Percentiles rank a stretch among this genome's conserved stretches.
Evolutionary conservation across 2,888 invertebrate species (phyloP).

Genomic region (Anticlea derivata): DNA sequence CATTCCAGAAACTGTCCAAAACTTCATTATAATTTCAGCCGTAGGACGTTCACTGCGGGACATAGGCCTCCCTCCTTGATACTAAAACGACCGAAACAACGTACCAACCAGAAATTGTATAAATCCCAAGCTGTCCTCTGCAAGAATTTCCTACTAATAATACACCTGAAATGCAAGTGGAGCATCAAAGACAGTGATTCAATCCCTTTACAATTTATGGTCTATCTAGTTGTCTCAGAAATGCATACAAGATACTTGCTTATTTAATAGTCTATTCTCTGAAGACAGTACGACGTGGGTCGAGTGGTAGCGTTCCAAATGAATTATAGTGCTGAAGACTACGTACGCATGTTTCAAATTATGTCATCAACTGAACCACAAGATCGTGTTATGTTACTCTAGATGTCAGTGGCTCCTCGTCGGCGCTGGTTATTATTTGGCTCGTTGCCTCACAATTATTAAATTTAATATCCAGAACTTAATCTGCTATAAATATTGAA

Average conservation of each 20-base stretch:
- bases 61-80: too few species aligned
- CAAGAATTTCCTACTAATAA: slow-evolving; percentile 3
- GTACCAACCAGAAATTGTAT: too few species aligned
- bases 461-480: slow-evolving; percentile 53
- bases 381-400: slow-evolving; percentile 64
- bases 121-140: not conserved
- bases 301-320: slow-evolving; percentile 50
- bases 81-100: too few species aligned
- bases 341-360: slow-evolving; percentile 66
- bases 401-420: slow-evolving; percentile 65
- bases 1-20: too few species aligned
- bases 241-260: slow-evolving; percentile 19
- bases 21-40: too few species aligned
- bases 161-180: slow-evolving; percentile 1
- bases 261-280: slow-evolving; percentile 26
- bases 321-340: slow-evolving; percentile 59
- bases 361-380: slow-evolving; percentile 66
- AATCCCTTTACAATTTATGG: slow-evolving; percentile 19
- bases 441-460: slow-evolving; percentile 68
- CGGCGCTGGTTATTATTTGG: slow-evolving; percentile 69
- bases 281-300: slow-evolving; percentile 32
- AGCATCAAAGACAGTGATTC: slow-evolving; percentile 12
- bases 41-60: too few species aligned
- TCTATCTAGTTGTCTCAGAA: slow-evolving; percentile 17
- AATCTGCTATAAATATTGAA: slow-evolving; percentile 41